Conservation (phyloP, 1,140 invertebrate genomes). For the Centruroides sculpturatus region DNA sequence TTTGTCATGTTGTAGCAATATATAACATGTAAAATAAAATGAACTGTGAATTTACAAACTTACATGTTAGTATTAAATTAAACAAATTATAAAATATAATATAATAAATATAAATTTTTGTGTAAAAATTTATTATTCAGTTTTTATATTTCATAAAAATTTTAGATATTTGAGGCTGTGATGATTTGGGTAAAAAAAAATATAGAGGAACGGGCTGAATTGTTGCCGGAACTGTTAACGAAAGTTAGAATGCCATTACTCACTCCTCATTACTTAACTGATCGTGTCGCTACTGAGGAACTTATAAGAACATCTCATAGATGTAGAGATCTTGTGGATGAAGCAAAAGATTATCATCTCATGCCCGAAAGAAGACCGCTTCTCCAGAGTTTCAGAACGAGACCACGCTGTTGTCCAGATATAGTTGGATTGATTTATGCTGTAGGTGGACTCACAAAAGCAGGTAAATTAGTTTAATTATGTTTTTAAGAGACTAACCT, state of each 20-base stretch:
- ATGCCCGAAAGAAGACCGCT: conserved; percentile 65
- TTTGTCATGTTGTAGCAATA: not conserved
- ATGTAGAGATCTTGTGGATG: conserved; percentile 64
- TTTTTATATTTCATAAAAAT: not conserved
- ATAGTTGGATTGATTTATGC: conserved; percentile 66
- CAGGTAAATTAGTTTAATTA: conserved; percentile 31
- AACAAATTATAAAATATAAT: not conserved
- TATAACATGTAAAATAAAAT: not conserved
- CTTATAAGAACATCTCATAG: conserved; percentile 56
- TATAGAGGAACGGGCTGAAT: conserved; percentile 36
- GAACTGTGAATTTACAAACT: not conserved
- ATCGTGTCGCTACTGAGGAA: conserved; percentile 67
- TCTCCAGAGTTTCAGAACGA: conserved; percentile 56
- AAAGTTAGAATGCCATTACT: conserved; percentile 64
- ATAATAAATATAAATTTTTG: not conserved
- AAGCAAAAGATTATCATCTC: conserved; percentile 67
- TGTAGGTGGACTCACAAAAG: conserved; percentile 71
- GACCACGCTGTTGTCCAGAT: conserved; percentile 58
- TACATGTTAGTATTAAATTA: not conserved
- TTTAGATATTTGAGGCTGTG: conserved; percentile 67
- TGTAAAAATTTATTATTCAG: not conserved
- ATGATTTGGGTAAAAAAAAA: conserved; percentile 67
- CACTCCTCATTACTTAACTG: conserved; percentile 65
- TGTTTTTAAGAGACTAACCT: no score
- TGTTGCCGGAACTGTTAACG: conserved; percentile 54